Evolutionary conservation across 2,888 invertebrate species (phyloP).

Genomic region (Drosophila maculinotata): DNA sequence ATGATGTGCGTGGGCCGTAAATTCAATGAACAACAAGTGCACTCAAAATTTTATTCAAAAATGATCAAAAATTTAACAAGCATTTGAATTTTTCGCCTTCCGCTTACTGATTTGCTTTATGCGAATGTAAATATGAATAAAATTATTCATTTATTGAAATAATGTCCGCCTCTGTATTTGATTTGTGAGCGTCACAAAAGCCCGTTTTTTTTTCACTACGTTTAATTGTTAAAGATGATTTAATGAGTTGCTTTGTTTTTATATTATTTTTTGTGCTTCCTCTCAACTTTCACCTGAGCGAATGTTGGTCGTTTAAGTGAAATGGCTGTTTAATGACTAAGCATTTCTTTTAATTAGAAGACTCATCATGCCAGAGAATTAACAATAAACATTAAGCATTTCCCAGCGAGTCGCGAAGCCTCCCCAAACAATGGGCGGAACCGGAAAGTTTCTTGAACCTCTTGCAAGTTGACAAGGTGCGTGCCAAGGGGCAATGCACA

Average conservation of each 20-base stretch:
- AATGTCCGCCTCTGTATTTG: conserved; percentile 14
- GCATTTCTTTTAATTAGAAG: conserved; percentile 76
- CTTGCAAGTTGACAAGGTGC: conserved; percentile 49
- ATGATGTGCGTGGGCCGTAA: conserved; percentile 34
- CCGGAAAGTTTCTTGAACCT: conserved; percentile 59
- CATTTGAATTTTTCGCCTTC: conserved; percentile 24
- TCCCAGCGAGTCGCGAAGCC: conserved; percentile 3
- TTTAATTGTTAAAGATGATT: conserved; percentile 69
- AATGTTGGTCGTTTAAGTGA: conserved; percentile 62
- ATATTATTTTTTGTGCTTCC: conserved; percentile 28
- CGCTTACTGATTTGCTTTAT: conserved; percentile 37
- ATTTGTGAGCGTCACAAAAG: conserved; percentile 57
- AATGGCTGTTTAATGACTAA: conserved; percentile 76
- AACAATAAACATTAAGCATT: conserved; percentile 42
- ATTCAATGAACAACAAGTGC: conserved; percentile 33
- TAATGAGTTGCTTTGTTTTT: conserved; percentile 36
- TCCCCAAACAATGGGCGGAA: conserved; percentile 51
- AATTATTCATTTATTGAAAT: conserved; percentile 22
- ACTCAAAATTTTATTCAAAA: conserved; percentile 36
- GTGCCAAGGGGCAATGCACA: conserved; percentile 43
- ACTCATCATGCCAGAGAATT: conserved; percentile 60
- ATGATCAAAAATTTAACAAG: conserved; percentile 8
- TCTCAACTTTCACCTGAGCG: conserved; percentile 70
- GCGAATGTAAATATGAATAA: conserved; percentile 27
- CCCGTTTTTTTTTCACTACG: conserved; percentile 37